Evolutionary conservation across 2,113 vertebrate genomes (phyloP).

Genomic region (Guaruba guarouba): DNA sequence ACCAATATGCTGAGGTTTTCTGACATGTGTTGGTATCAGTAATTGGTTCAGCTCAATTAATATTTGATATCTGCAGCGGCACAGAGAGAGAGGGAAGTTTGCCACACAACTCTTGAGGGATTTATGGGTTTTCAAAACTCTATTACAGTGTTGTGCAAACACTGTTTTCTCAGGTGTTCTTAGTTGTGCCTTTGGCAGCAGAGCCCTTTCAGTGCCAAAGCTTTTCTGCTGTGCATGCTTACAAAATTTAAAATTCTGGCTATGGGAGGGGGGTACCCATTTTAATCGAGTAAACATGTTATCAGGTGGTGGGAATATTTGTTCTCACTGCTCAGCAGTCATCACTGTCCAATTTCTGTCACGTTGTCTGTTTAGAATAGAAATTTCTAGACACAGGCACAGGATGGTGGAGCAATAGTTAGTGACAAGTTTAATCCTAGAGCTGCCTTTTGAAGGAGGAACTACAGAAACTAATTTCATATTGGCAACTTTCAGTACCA

Average conservation of each 20-base stretch:
- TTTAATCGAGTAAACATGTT: not conserved
- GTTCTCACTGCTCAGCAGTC: not conserved
- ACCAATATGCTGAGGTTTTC: not conserved
- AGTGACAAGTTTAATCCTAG: not conserved
- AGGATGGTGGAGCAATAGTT: not conserved
- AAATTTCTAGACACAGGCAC: not conserved
- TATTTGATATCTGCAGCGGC: not conserved
- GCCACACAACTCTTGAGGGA: not conserved
- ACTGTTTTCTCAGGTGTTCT: not conserved
- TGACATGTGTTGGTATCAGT: not conserved
- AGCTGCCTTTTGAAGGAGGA: not conserved
- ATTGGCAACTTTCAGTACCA: not conserved
- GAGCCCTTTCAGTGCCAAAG: not conserved
- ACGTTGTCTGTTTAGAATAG: not conserved
- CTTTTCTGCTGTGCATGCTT: not conserved
- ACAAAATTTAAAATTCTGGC: not conserved
- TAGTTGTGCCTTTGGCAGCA: not conserved
- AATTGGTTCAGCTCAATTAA: not conserved
- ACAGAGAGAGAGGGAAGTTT: not conserved
- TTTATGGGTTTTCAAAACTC: constrained; percentile 16
- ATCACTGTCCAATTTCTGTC: not conserved
- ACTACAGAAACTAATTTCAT: not conserved
- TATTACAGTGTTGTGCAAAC: not conserved
- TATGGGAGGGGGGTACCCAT: not conserved
- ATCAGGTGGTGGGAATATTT: not conserved